Conservation (phyloP, 2,113 vertebrate species). For the Sebastes schlegelii region DNA sequence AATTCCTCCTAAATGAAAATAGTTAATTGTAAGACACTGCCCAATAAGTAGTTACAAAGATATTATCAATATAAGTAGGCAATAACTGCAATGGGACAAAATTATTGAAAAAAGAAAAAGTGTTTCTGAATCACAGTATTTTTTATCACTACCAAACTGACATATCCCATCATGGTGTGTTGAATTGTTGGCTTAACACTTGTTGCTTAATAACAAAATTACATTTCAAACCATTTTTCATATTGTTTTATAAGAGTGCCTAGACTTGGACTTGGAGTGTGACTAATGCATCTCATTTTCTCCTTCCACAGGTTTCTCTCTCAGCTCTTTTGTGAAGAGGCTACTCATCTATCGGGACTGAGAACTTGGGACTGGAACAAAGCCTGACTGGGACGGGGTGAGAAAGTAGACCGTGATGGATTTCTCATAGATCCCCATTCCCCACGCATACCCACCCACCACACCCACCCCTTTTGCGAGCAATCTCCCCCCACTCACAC, state of each 20-base stretch:
- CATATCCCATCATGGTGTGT: too few species aligned
- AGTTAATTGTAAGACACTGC: neutral
- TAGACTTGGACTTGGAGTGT: neutral
- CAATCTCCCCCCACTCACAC: conserved; percentile 65
- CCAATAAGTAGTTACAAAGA: neutral
- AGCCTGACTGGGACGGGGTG: conserved; percentile 73
- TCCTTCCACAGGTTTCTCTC: conserved; percentile 53
- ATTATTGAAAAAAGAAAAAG: too few species aligned
- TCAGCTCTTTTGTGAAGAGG: conserved; percentile 50
- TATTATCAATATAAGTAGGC: neutral
- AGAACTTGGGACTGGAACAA: conserved; percentile 78
- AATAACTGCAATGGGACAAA: neutral
- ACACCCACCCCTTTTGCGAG: conserved; percentile 70
- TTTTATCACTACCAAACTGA: too few species aligned
- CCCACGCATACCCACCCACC: conserved; percentile 15
- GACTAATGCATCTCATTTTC: conserved; percentile 24
- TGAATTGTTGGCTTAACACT: conserved; percentile 32
- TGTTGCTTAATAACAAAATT: conserved; percentile 63
- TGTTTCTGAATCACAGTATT: too few species aligned
- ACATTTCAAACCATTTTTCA: neutral
- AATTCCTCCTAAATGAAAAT: neutral
- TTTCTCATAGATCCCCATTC: conserved; percentile 67
- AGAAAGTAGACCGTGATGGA: conserved; percentile 78
- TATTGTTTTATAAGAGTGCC: neutral
- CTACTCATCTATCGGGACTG: conserved; percentile 55